Percentiles rank a stretch among this genome's conserved stretches.
Conservation (phyloP, 1,140 invertebrate genomes). For the Brachionus calyciflorus region DNA sequence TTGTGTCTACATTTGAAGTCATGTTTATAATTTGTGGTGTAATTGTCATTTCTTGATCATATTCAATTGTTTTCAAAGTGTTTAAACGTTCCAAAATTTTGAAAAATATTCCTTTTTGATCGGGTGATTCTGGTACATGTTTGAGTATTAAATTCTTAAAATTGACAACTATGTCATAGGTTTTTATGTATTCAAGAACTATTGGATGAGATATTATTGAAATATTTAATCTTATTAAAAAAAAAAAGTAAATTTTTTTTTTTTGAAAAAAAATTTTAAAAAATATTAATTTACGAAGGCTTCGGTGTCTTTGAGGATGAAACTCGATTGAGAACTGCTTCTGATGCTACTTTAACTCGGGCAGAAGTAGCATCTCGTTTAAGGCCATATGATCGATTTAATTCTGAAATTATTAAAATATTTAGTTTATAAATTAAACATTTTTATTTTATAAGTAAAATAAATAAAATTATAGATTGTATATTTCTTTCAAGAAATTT, state of each 20-base stretch:
- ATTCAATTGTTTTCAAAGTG: conserved; percentile 52
- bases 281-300: conserved; percentile 17
- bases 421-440: not conserved
- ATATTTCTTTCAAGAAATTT: no score
- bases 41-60: conserved; percentile 52
- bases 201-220: conserved; percentile 50
- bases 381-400: not conserved
- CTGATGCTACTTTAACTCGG: not conserved
- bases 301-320: conserved; percentile 10
- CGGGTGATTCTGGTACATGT: conserved; percentile 52
- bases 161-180: conserved; percentile 52
- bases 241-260: no score
- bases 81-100: conserved; percentile 51
- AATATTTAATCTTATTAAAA: not conserved
- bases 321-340: conserved; percentile 6
- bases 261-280: not conserved
- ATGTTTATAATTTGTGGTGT: conserved; percentile 55
- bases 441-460: not conserved
- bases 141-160: conserved; percentile 54
- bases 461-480: not conserved
- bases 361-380: conserved; percentile 8
- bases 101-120: conserved; percentile 50
- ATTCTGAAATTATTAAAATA: no score
- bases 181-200: conserved; percentile 54
- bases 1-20: conserved; percentile 51